phyloP scores from a whole-genome alignment of 1,140 invertebrate genomes.

The Spodoptera frugiperda region DNA sequence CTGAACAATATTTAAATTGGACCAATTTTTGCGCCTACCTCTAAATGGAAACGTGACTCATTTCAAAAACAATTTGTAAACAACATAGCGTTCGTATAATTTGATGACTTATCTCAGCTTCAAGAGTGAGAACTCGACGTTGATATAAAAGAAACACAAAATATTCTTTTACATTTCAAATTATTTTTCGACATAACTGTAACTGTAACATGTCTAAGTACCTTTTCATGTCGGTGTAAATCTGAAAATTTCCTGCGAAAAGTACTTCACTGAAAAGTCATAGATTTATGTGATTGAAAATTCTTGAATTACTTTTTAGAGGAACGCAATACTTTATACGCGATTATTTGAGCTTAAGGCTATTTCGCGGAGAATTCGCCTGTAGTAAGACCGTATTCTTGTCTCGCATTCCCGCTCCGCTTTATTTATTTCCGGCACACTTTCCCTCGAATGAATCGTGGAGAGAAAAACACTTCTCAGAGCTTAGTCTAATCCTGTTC shows the following conservation, averaged over 20 bases:
- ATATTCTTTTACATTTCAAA: constrained; percentile 57
- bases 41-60: constrained; percentile 64
- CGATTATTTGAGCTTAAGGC: constrained; percentile 32
- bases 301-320: constrained; percentile 29
- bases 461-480: constrained; percentile 68
- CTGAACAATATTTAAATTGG: constrained; percentile 66
- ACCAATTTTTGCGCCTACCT: constrained; percentile 64
- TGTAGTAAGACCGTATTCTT: constrained; percentile 52
- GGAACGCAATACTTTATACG: constrained; percentile 31
- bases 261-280: background rate
- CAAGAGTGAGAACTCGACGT: constrained; percentile 60
- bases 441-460: constrained; percentile 64
- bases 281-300: constrained; percentile 32
- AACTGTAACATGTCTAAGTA: constrained; percentile 40
- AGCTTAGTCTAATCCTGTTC: constrained; percentile 69
- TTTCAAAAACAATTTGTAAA: constrained; percentile 74
- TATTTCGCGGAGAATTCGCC: constrained; percentile 39
- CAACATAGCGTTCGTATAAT: constrained; percentile 69
- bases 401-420: constrained; percentile 53
- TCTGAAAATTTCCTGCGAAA: constrained; percentile 38
- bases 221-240: constrained; percentile 23
- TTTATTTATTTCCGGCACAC: constrained; percentile 62
- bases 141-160: constrained; percentile 58
- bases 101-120: constrained; percentile 71
- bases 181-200: constrained; percentile 57